phyloP scores from a whole-genome alignment of 1,140 invertebrate genomes.

The Bombyx mori region ASM3026992v2 NC_085109.1:7423001-7423500 shows the following conservation, averaged over 20 bases:
- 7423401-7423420: too few species aligned
- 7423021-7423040: slow-evolving; percentile 70
- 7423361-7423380: too few species aligned
- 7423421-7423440: too few species aligned
- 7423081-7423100: slow-evolving; percentile 78
- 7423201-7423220: slow-evolving; percentile 9
- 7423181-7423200: slow-evolving; percentile 78
- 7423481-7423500: too few species aligned
- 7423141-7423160: slow-evolving; percentile 72
- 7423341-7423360: too few species aligned
- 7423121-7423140: slow-evolving; percentile 77
- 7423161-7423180: slow-evolving; percentile 76
- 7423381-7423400: too few species aligned
- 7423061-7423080: slow-evolving; percentile 81
- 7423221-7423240: not conserved
- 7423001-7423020: slow-evolving; percentile 57
- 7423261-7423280: not conserved
- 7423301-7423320: too few species aligned
- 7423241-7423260: not conserved
- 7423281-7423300: not conserved
- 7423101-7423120: slow-evolving; percentile 79
- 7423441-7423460: too few species aligned
- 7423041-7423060: slow-evolving; percentile 80
- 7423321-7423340: too few species aligned
- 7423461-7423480: too few species aligned